phyloP scores from a whole-genome alignment of 2,113 vertebrate genomes.

The Jaculus jaculus region DNA sequence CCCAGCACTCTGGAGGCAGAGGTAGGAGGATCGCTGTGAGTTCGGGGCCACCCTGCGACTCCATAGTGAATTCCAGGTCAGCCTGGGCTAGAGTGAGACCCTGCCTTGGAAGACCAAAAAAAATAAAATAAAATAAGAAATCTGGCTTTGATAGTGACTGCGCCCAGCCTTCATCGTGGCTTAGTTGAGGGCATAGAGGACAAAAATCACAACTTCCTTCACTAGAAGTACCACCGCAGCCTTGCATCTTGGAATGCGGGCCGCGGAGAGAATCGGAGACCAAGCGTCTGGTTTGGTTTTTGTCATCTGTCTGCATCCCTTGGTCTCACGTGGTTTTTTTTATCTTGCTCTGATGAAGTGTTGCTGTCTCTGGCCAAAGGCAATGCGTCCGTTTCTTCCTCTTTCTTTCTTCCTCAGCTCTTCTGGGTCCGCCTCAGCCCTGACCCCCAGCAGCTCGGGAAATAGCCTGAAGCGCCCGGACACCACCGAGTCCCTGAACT shows the following conservation, averaged over 20 bases:
- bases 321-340: background rate
- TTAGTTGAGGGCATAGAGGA: background rate
- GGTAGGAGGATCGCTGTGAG: too few species aligned
- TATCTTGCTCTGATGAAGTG: background rate
- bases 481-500: conserved; percentile 96
- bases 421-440: conserved; percentile 88
- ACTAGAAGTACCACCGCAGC: too few species aligned
- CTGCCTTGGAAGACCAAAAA: too few species aligned
- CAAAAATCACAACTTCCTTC: background rate
- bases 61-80: too few species aligned
- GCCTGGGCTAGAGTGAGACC: too few species aligned
- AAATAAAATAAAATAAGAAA: too few species aligned
- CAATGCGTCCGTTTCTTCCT: background rate
- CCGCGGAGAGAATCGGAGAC: background rate
- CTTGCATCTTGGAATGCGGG: background rate
- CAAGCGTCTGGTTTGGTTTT: background rate
- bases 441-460: conserved; percentile 89
- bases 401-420: conserved; percentile 81
- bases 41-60: too few species aligned
- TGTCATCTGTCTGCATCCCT: background rate
- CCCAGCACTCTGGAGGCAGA: too few species aligned
- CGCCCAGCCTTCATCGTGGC: background rate
- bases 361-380: conserved; percentile 14
- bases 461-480: conserved; percentile 93
- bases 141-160: background rate